Percentiles rank a stretch among this genome's conserved stretches.
Evolutionary conservation across 2,888 invertebrate species (phyloP).

Genomic region (Agriopis leucophaearia): DNA sequence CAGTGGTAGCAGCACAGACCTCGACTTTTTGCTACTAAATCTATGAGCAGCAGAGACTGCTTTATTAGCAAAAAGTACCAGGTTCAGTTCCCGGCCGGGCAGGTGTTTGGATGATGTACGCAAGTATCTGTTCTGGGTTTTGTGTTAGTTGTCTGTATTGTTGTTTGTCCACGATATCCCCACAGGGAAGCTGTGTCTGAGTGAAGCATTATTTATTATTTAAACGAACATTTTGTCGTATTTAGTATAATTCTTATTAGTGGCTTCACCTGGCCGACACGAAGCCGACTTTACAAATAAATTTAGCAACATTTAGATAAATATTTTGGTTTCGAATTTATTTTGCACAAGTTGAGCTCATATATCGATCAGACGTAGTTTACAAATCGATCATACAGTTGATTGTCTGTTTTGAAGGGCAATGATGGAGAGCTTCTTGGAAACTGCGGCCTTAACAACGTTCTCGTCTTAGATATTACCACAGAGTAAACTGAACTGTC

Average conservation of each 20-base stretch:
- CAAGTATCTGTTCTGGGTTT: no score
- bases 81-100: no score
- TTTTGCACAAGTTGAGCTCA: slow-evolving; percentile 3
- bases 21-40: no score
- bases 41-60: no score
- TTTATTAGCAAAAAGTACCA: no score
- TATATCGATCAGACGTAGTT: slow-evolving; percentile 20
- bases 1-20: no score
- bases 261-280: background rate
- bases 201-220: no score
- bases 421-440: slow-evolving; percentile 14
- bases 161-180: no score
- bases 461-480: slow-evolving; percentile 8
- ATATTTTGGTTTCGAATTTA: slow-evolving; percentile 23
- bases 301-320: slow-evolving; percentile 18
- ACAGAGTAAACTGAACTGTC: slow-evolving; percentile 5
- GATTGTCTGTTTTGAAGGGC: slow-evolving; percentile 29
- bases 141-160: no score
- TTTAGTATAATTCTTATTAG: background rate
- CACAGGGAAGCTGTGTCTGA: no score
- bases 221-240: background rate
- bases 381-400: slow-evolving; percentile 16
- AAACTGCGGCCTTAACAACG: background rate
- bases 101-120: no score
- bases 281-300: background rate